Percentiles rank a stretch among this genome's conserved stretches.
Conservation (phyloP, 1,140 invertebrate genomes). For the Apis florea region DNA sequence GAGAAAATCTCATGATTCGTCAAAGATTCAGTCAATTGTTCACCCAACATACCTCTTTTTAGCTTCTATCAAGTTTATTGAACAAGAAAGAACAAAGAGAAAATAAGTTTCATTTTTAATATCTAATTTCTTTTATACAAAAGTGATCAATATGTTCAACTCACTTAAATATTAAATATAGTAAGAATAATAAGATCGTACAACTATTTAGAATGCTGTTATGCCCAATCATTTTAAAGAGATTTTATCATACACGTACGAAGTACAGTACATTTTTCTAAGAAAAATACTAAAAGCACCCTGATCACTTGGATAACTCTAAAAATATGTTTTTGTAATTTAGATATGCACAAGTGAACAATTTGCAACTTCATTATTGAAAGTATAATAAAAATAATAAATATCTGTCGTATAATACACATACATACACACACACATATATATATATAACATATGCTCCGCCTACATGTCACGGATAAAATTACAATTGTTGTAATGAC, state of each 20-base stretch:
- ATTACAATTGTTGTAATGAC: constrained; percentile 46
- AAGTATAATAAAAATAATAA: constrained; percentile 26
- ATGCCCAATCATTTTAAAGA: constrained; percentile 3
- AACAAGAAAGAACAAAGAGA: constrained; percentile 27
- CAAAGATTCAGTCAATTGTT: constrained; percentile 28
- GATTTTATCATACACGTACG: not conserved
- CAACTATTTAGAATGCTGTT: constrained; percentile 21
- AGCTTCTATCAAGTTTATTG: constrained; percentile 24
- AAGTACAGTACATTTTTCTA: constrained; percentile 25
- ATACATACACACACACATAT: not conserved
- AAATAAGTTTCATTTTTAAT: constrained; percentile 19
- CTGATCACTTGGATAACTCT: constrained; percentile 27
- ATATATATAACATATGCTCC: constrained; percentile 34
- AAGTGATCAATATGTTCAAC: not conserved
- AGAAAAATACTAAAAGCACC: constrained; percentile 4
- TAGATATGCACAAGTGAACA: constrained; percentile 47
- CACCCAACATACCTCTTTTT: constrained; percentile 42
- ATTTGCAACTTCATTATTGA: constrained; percentile 44
- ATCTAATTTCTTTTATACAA: constrained; percentile 22
- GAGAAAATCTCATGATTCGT: not conserved
- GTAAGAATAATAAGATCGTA: constrained; percentile 28
- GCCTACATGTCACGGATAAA: constrained; percentile 40
- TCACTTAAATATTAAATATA: constrained; percentile 13
- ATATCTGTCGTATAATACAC: constrained; percentile 7
- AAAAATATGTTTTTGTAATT: constrained; percentile 26